These are phyloP conservation scores for Eciton burchellii DNA, from an alignment of 1,140 invertebrate species.

Conservation along the genomic window DNA sequence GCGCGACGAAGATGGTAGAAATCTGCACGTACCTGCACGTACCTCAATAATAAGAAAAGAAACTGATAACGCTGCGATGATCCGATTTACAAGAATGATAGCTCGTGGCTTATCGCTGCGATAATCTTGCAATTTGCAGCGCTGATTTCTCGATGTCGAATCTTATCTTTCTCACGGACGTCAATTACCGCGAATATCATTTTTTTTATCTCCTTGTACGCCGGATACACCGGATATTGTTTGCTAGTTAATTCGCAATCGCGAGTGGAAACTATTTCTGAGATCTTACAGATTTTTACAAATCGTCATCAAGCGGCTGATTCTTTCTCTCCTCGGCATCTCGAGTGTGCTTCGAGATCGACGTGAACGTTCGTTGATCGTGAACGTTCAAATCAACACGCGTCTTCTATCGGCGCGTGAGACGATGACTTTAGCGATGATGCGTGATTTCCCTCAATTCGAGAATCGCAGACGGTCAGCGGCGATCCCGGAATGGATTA, in stretches of 20 bases:
- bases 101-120: not conserved
- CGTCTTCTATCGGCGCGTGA: not conserved
- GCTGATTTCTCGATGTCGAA: not conserved
- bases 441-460: slow-evolving; percentile 29
- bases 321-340: not conserved
- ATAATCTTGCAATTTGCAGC: not conserved
- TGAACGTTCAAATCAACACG: not conserved
- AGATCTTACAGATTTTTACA: not conserved
- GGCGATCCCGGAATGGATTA: slow-evolving; percentile 43
- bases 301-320: not conserved
- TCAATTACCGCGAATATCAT: not conserved
- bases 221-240: too few relatives aligned
- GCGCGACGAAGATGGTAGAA: not conserved
- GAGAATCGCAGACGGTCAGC: slow-evolving; percentile 13
- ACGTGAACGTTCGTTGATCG: too few relatives aligned
- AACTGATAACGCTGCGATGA: slow-evolving; percentile 6
- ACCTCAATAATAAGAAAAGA: slow-evolving; percentile 32
- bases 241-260: not conserved
- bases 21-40: not conserved
- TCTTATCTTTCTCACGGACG: slow-evolving; percentile 8
- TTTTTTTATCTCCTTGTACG: not conserved
- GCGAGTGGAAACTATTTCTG: not conserved
- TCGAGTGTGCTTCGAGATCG: too few relatives aligned
- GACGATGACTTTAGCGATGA: slow-evolving; percentile 20
- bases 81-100: not conserved